Conservation (phyloP, 2,113 vertebrate species). For the Piprites chloris region DNA sequence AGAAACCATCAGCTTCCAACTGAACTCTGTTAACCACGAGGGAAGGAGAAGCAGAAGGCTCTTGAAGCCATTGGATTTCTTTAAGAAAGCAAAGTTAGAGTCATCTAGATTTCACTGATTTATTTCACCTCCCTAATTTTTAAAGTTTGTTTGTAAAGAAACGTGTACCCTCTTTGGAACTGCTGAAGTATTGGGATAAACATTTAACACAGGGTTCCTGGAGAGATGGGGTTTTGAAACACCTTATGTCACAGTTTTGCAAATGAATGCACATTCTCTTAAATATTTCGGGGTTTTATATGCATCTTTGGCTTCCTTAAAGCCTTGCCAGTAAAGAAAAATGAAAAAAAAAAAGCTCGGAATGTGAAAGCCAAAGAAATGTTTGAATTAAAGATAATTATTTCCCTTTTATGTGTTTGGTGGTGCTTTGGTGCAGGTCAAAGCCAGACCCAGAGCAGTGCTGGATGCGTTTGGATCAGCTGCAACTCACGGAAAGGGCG, state of each 20-base stretch:
- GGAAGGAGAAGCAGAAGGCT: background rate
- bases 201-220: background rate
- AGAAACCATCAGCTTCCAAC: background rate
- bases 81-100: background rate
- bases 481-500: background rate
- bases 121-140: conserved; percentile 1
- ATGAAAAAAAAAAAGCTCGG: background rate
- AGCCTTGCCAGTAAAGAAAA: background rate
- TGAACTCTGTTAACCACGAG: background rate
- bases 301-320: background rate
- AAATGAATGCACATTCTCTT: background rate
- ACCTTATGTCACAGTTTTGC: background rate
- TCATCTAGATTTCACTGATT: background rate
- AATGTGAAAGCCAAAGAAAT: background rate
- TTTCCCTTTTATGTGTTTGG: background rate
- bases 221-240: background rate
- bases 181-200: background rate
- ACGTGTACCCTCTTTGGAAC: background rate
- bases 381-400: background rate
- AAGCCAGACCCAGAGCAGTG: background rate
- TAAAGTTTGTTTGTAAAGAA: background rate
- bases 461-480: background rate
- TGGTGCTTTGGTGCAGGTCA: background rate
- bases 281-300: background rate
- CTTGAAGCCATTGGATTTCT: background rate